Base-by-base conservation (phyloP, 2,888 invertebrate genomes). In the Camptogramma bilineatum region DNA sequence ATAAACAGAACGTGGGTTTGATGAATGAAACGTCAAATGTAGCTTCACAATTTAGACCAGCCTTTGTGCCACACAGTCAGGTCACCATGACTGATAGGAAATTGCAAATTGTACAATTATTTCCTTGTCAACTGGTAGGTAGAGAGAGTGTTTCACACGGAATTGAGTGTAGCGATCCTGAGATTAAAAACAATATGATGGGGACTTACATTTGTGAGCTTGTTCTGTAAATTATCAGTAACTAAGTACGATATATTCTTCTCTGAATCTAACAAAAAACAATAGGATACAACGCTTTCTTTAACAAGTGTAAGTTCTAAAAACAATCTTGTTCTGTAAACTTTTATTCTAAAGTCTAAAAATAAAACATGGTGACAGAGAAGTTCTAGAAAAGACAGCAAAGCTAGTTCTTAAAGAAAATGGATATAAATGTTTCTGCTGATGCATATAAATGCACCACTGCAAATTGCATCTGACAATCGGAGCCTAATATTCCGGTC, bases 401-500 rank as follows among this genome's bases (percentile, higher is more conserved):
- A 34, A 52, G 21, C 13, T 44, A 24, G 52, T 46, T 28, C 56
- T 61, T 51, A 52, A 64, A 70, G 52, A 64, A 64, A 69, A 68
- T 62, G 64, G 68, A 50, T 68, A 66, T 54, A 60, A 68, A 52
- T 63, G 58, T 62, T 63, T 62, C 52, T 66, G 61, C 67, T 58
- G 53, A 73, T 76, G 69, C 69, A 76, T 75, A 79, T 73, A 72
- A 78, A 79, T 79, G 77, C 74, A 73, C 56, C 47, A 57, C 61
- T 71, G 72, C 73, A 70, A 54, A 31, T 39, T 64, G 68, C 64
- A 64, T 55, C 68, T 66, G 67, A 70, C 73, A 74, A 76, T 76
- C 42, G 63, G 66, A 74, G 54, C 69, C 77, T 74, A 73, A 75
- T 85, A 89, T 88, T 86, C 88, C 62, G 74, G 66, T 82, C 90